Evolutionary conservation across 2,113 vertebrate genomes (phyloP).

Genomic region (Myocastor coypus): DNA sequence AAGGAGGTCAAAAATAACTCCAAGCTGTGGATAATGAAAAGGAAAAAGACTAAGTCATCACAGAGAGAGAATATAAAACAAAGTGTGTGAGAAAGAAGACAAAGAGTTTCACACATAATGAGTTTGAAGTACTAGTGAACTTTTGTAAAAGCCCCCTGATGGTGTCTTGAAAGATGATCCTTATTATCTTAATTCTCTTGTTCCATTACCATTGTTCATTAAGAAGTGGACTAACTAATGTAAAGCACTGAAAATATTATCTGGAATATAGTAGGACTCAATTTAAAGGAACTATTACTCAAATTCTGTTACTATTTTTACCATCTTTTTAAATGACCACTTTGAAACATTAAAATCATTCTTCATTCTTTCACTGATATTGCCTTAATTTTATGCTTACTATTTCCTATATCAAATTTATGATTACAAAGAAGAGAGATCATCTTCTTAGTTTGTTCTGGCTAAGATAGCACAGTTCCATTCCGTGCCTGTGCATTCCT

Average conservation of each 20-base stretch:
- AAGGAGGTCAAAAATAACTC: constrained; percentile 51
- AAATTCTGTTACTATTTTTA: not conserved
- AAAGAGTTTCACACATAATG: not conserved
- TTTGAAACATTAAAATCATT: constrained; percentile 39
- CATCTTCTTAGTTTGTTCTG: not conserved
- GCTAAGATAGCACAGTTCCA: not conserved
- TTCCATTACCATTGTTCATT: not conserved
- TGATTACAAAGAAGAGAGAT: not conserved
- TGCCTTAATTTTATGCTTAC: not conserved
- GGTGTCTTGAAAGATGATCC: not conserved
- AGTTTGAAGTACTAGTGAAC: not conserved
- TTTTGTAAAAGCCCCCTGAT: not conserved
- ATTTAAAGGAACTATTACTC: not conserved
- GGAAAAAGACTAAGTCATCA: not conserved
- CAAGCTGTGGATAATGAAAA: not conserved
- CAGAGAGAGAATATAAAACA: not conserved
- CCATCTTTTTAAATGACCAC: not conserved
- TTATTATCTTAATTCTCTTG: not conserved
- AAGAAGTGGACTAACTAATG: not conserved
- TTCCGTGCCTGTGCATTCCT: not conserved
- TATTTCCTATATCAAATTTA: not conserved
- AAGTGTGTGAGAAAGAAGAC: not conserved
- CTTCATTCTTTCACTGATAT: not conserved
- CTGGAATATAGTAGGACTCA: not conserved
- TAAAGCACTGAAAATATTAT: constrained; percentile 20